phyloP scores from a whole-genome alignment of 2,113 vertebrate species.

The Notothenia coriiceps region DNA sequence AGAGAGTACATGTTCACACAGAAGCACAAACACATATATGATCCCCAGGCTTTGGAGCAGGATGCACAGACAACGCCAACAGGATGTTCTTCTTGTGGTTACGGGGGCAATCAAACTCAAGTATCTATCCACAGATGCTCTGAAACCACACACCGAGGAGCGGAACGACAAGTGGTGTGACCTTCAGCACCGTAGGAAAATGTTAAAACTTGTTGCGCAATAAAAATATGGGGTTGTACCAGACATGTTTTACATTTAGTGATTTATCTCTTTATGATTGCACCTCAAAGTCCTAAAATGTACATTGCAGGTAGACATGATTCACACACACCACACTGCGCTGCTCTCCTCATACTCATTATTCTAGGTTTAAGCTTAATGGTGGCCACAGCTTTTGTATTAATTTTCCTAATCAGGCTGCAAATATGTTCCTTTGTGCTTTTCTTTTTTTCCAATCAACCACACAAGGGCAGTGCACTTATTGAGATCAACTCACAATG shows the following conservation, averaged over 20 bases:
- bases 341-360: not conserved
- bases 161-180: constrained; percentile 6
- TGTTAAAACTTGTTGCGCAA: not conserved
- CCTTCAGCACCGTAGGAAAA: constrained; percentile 21
- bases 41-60: constrained; percentile 2
- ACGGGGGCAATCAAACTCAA: constrained; percentile 15
- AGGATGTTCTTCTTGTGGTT: constrained; percentile 15
- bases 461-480: not conserved
- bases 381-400: not conserved
- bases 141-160: constrained; percentile 10
- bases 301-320: not conserved
- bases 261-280: not conserved
- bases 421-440: not conserved
- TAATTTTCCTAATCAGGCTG: not conserved
- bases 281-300: not conserved
- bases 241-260: not conserved
- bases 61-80: not conserved
- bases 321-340: not conserved
- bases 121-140: constrained; percentile 9
- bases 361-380: not conserved
- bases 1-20: constrained; percentile 22
- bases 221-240: not conserved
- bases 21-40: not conserved
- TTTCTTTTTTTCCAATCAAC: constrained; percentile 1
- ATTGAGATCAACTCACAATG: constrained; percentile 32